Base-by-base conservation (phyloP, 2,113 vertebrate species). In the Otolemur garnettii region DNA sequence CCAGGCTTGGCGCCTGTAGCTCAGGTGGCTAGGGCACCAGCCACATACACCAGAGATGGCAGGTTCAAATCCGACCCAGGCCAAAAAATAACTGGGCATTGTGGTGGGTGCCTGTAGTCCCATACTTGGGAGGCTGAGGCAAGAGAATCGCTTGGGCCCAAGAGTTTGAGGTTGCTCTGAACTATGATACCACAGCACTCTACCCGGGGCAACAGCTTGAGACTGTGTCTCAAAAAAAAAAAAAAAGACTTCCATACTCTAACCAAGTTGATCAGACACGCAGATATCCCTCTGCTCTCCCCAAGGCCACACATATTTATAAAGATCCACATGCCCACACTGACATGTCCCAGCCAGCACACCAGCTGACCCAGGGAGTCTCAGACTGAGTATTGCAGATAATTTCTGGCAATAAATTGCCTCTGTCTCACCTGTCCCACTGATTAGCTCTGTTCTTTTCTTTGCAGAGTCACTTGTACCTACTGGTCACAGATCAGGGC, bases 401-500 rank as follows among this genome's bases (percentile, higher is more conserved):
- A 15, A 18, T 21, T 17, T 21, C 42, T 33, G 77, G n/a, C 12
- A 8, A 2, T 5, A 24, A 62, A 2, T 15, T 1, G 17, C 35
- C 33, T 57, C 60, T 7, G 6, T 9, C 0, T 69, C 4, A 0
- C 45, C 64, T 53, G 0, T 35, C 59, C 85, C 30, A 3, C 5
- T 81, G 5, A 2, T 15, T 0, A 38, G 1, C 55, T 26, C 17
- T 19, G 21, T 69, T 24, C 38, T 45, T 66, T 62, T 45, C 86
- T 79, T 60, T 7, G 1, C 98, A 99, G 99, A 99, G 99, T 33
- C 99, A 99, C 98, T 98, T 99, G 33, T 99, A 99, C 98, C 98
- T 99, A 64, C 98, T 99, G 98, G 99, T 99, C 98, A 99, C 99
- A 0, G 99, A 99, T 96, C 99, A 99, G 98, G 99, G 99, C 81